Percentiles rank a stretch among this genome's conserved stretches.
Evolutionary conservation across 35 echinoderm and acorn worm genomes (phyloP).

Genomic region (Lytechinus pictus): DNA sequence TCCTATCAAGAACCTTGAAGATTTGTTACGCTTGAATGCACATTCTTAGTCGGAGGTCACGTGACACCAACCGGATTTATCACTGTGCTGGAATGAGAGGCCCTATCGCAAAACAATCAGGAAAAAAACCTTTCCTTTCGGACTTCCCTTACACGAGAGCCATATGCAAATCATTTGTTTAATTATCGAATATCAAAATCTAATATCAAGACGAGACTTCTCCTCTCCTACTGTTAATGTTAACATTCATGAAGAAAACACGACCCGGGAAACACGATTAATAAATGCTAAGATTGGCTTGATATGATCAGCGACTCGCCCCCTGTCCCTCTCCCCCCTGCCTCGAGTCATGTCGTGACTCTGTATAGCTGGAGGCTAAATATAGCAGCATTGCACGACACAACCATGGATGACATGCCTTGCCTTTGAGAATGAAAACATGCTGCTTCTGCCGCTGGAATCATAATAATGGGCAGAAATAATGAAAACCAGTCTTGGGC

Average conservation of each 20-base stretch:
- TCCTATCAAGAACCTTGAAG: background rate
- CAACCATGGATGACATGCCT: background rate
- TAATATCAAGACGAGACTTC: background rate
- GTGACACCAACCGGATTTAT: background rate
- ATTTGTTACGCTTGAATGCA: background rate
- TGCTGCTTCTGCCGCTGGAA: background rate
- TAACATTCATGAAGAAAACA: background rate
- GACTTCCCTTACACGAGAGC: background rate
- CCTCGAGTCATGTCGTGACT: background rate
- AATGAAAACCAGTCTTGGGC: background rate
- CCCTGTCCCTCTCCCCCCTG: background rate
- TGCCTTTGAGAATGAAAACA: background rate
- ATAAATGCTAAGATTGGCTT: background rate
- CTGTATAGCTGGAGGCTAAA: background rate
- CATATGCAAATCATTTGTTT: background rate
- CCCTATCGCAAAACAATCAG: background rate
- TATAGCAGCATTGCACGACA: background rate
- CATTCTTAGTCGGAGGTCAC: background rate
- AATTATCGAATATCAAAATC: background rate
- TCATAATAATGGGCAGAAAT: conserved; percentile 3
- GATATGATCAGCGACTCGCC: conserved; percentile 16
- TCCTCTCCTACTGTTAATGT: background rate
- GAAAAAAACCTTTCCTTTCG: background rate
- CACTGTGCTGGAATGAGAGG: background rate
- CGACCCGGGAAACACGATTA: background rate